Conservation (phyloP, 2,113 vertebrate species). For the Ardeotis arabs region DNA sequence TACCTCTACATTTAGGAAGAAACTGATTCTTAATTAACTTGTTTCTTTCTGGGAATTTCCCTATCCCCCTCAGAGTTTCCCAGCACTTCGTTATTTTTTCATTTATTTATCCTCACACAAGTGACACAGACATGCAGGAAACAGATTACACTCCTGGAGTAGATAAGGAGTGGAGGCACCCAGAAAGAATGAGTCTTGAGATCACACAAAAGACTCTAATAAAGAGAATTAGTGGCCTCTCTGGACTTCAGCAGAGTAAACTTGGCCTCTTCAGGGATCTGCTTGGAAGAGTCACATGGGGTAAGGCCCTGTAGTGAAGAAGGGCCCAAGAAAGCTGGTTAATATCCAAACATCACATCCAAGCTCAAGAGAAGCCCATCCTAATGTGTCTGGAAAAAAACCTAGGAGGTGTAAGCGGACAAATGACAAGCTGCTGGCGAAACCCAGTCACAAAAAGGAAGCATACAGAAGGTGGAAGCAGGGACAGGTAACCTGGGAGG, state of each 20-base stretch:
- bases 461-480: neutral
- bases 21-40: neutral
- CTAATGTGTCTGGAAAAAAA: neutral
- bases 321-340: neutral
- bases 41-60: neutral
- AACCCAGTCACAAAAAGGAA: neutral
- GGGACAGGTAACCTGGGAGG: neutral
- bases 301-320: neutral
- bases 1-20: neutral
- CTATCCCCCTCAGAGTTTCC: neutral
- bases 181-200: neutral
- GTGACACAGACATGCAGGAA: neutral
- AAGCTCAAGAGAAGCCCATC: neutral
- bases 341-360: neutral
- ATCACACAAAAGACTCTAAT: neutral
- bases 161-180: neutral
- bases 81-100: neutral
- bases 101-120: neutral
- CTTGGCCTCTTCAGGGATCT: neutral
- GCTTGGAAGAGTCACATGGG: neutral
- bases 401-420: neutral
- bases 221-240: neutral
- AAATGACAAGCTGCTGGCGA: neutral
- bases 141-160: neutral
- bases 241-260: neutral